phyloP scores from a whole-genome alignment of 2,888 invertebrate genomes.

The Sepiola atlantica region DNA sequence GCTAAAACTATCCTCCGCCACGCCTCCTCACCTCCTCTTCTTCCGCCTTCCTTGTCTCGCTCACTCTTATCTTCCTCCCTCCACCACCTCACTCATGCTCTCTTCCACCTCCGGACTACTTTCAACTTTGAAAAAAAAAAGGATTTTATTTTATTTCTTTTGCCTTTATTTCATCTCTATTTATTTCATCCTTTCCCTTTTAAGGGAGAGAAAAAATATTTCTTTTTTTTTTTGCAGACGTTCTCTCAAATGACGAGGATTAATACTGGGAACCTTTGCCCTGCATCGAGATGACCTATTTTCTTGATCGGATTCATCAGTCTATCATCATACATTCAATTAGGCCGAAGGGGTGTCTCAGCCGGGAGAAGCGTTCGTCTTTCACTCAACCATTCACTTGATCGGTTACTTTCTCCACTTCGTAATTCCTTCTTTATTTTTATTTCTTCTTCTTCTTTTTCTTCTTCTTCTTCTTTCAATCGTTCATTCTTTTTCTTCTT shows the following conservation, averaged over 20 bases:
- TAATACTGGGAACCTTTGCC: conserved; percentile 3
- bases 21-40: background rate
- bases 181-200: background rate
- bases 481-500: background rate
- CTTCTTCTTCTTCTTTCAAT: background rate
- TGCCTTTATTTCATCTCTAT: background rate
- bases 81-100: background rate
- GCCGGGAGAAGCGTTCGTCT: background rate
- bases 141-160: background rate
- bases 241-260: conserved; percentile 32
- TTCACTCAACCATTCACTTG: background rate
- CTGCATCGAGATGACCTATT: conserved; percentile 16
- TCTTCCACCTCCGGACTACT: background rate
- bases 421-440: background rate
- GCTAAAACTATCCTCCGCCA: background rate
- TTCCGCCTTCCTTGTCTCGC: background rate
- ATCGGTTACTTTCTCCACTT: background rate
- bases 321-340: conserved; percentile 1
- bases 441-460: background rate
- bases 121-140: conserved; percentile 32
- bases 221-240: background rate
- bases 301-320: conserved; percentile 22
- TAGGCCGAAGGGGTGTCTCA: conserved; percentile 32
- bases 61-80: background rate
- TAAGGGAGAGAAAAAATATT: background rate